These are phyloP conservation scores for Polyploca ridens DNA, from an alignment of 2,888 invertebrate species.

Conservation along the genomic window DNA sequence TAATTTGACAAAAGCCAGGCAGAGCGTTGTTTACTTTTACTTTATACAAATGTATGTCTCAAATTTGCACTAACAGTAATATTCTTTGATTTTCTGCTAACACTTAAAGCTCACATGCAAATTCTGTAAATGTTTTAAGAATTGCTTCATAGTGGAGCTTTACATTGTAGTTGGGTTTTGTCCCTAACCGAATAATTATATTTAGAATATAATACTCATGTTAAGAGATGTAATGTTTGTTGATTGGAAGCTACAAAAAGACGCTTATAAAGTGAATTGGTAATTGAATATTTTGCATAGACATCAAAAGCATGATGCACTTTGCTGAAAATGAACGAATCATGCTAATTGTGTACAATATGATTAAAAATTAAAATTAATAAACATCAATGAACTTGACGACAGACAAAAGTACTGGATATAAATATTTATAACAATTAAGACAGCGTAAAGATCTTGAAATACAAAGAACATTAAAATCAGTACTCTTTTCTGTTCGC, in stretches of 20 bases:
- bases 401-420: constrained; percentile 71
- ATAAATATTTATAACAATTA: constrained; percentile 7
- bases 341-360: constrained; percentile 76
- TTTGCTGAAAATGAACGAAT: constrained; percentile 71
- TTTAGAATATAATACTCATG: not conserved
- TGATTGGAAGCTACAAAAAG: constrained; percentile 52
- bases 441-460: not conserved
- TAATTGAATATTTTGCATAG: constrained; percentile 63
- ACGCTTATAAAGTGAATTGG: constrained; percentile 45
- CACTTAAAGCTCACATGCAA: constrained; percentile 82
- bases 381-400: constrained; percentile 49
- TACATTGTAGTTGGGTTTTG: constrained; percentile 28
- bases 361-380: constrained; percentile 58
- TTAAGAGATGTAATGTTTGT: constrained; percentile 23
- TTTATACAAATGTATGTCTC: constrained; percentile 43
- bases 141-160: constrained; percentile 42
- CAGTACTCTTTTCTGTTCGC: constrained; percentile 68
- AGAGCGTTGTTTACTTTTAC: constrained; percentile 58
- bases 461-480: constrained; percentile 10
- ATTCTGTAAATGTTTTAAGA: constrained; percentile 46
- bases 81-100: constrained; percentile 61
- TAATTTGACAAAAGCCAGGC: constrained; percentile 66
- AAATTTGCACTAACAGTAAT: constrained; percentile 60
- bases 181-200: constrained; percentile 33
- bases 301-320: constrained; percentile 84